Conservation (phyloP, 1,140 invertebrate species). For the Danaus melanippus region DNA sequence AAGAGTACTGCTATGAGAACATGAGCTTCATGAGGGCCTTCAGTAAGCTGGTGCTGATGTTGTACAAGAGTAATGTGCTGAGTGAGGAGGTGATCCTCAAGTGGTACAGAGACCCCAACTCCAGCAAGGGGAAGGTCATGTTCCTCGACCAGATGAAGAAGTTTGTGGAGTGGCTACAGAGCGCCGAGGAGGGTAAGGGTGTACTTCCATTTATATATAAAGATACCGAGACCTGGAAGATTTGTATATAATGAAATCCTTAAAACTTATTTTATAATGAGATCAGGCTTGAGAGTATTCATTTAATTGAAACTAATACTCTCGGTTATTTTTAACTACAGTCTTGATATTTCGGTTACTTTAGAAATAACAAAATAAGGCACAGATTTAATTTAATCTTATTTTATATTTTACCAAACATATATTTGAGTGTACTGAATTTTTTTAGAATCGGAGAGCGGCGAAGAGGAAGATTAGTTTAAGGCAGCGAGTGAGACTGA, state of each 20-base stretch:
- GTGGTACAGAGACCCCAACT: constrained; percentile 95
- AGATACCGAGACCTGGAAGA: no score
- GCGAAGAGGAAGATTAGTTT: constrained; percentile 64
- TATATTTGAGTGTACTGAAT: constrained; percentile 3
- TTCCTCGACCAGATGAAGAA: constrained; percentile 98
- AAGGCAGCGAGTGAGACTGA: constrained; percentile 69
- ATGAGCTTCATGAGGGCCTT: constrained; percentile 99
- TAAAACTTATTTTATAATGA: no score
- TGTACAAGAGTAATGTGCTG: constrained; percentile 96
- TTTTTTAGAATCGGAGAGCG: constrained; percentile 57
- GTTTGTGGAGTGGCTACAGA: constrained; percentile 97
- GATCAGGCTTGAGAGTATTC: no score
- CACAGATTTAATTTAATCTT: no score
- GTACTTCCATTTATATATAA: no score
- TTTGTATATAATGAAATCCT: no score
- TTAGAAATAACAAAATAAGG: no score
- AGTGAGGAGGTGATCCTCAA: constrained; percentile 93
- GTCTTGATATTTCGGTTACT: no score
- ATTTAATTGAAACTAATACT: no score
- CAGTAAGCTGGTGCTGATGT: constrained; percentile 95
- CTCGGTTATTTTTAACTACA: no score
- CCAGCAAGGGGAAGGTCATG: constrained; percentile 94
- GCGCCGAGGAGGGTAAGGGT: constrained; percentile 88
- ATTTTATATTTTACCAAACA: constrained; percentile 2
- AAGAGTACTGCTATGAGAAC: constrained; percentile 98